Evolutionary conservation across 1,140 invertebrate species (phyloP).

Genomic region (Branchinecta lindahli): DNA sequence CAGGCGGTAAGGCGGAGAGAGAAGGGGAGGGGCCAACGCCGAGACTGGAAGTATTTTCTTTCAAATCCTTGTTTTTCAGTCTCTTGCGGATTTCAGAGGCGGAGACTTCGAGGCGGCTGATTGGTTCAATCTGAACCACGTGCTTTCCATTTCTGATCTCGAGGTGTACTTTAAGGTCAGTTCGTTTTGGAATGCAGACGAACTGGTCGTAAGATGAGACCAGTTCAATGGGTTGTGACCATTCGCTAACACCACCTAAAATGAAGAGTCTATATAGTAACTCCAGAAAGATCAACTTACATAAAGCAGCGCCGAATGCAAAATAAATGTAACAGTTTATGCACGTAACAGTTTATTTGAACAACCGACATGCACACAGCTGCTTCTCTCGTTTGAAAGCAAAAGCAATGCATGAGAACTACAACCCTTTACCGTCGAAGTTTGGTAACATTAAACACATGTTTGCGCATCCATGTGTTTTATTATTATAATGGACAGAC

Average conservation of each 20-base stretch:
- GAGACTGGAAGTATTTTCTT: not conserved
- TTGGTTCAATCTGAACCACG: constrained; percentile 44
- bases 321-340: too few relatives aligned
- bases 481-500: too few relatives aligned
- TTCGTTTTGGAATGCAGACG: constrained; percentile 44
- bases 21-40: constrained; percentile 12
- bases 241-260: constrained; percentile 24
- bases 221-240: constrained; percentile 33
- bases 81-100: constrained; percentile 47
- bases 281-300: too few relatives aligned
- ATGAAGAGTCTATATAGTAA: not conserved
- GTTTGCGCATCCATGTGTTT: too few relatives aligned
- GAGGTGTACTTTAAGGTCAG: constrained; percentile 53
- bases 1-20: too few relatives aligned
- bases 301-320: too few relatives aligned
- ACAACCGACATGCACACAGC: too few relatives aligned
- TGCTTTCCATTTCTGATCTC: constrained; percentile 35
- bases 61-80: not conserved
- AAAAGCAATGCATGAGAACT: too few relatives aligned
- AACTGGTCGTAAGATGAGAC: constrained; percentile 41
- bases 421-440: too few relatives aligned
- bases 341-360: too few relatives aligned
- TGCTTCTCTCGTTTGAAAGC: too few relatives aligned
- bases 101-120: constrained; percentile 48
- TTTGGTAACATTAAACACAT: too few relatives aligned